Conservation (phyloP, 1,140 invertebrate genomes). For the Heliconius hewitsoni region DNA sequence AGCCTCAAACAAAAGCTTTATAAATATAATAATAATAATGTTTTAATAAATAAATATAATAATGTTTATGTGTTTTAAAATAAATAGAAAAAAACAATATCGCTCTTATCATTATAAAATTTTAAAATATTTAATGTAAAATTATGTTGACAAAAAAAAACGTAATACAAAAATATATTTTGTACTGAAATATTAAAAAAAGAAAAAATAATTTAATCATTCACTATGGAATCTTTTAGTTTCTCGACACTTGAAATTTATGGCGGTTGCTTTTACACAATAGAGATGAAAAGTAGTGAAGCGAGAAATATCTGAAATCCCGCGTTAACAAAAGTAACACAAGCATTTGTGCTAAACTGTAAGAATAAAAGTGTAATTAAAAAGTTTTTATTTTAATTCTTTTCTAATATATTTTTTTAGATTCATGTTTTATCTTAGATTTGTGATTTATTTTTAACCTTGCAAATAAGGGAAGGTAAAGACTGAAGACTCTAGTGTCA, state of each 20-base stretch:
- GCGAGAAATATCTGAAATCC: constrained; percentile 38
- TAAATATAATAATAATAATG: no score
- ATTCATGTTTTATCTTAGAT: not conserved
- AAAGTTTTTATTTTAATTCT: constrained; percentile 18
- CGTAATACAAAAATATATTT: not conserved
- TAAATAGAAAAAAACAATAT: not conserved
- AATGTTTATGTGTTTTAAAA: no score
- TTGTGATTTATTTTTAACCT: not conserved
- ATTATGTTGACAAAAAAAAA: not conserved
- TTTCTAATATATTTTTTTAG: not conserved
- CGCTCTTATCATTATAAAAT: not conserved
- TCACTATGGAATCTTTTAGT: constrained; percentile 43
- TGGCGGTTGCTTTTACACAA: constrained; percentile 48
- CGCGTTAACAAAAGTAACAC: constrained; percentile 33
- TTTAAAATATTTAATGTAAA: not conserved
- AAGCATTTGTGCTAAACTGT: constrained; percentile 23
- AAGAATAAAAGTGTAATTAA: constrained; percentile 30
- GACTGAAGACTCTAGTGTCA: not conserved
- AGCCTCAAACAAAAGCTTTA: no score
- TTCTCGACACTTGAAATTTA: constrained; percentile 51
- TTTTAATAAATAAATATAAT: no score
- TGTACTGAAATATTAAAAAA: constrained; percentile 6
- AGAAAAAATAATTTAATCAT: constrained; percentile 39
- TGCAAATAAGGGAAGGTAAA: not conserved
- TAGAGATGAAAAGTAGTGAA: constrained; percentile 43